Base-by-base conservation (phyloP, 2,113 vertebrate species). In the Ondatra zibethicus region DNA sequence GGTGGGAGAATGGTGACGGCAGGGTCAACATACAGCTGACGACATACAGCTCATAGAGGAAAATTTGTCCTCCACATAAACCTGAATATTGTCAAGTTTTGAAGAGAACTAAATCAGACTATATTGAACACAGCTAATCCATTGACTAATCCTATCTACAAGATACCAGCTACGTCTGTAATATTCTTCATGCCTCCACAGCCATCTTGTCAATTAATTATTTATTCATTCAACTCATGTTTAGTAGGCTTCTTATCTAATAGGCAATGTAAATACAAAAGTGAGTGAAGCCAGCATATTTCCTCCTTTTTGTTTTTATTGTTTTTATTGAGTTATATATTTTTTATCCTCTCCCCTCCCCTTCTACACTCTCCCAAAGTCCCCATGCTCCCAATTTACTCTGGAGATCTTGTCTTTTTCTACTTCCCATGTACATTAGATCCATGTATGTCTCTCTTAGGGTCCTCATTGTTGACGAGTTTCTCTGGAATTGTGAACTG, bases 71-170 rank as follows among this genome's bases (percentile, higher is more conserved):
- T 81, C 36, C 75, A 76, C 77, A 88, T 84, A 95, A 96, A 97
- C 77, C 82, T 89, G 86, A 92, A 13, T 91, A 88, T 96, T 96
- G 87, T 93, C 73, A 92, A 95, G 50, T 94, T 86, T 76, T 91
- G 36, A 94, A 93, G 36, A 97, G 66, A 94, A 86, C 39, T 73
- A 81, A 47, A 76, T 50, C 63, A 84, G 73, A 94, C 70, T 91
- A 81, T 87, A 52, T 13, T 72, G 42, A 94, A 80, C 33, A 82
- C 92, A 75, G 33, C 77, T 92, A 89, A 89, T 13, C 21, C 72
- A 78, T 88, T 95, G 90, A 77, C 93, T 95, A 97, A 70, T n/a
- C 72, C 39, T n/a, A 42, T 89, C 92, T 96, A 75, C 63, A 91
- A 86, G 95, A 65, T 87, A 63, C 19, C 68, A 93, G 10, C 61